Conservation (phyloP, 2,113 vertebrate genomes). For the Forbesichthys papilliferus region DNA sequence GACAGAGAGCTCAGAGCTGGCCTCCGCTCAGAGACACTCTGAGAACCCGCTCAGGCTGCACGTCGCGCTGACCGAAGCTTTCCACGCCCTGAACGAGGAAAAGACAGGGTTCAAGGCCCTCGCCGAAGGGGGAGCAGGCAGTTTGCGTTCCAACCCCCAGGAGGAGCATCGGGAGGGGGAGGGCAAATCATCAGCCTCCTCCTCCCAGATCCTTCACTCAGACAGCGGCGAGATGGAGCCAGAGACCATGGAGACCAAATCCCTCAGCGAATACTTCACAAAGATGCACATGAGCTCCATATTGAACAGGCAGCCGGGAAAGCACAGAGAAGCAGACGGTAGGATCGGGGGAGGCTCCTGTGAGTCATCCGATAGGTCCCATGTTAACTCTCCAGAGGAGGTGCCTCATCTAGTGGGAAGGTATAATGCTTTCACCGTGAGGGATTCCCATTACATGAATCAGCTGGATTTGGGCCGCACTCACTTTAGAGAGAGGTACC, state of each 20-base stretch:
- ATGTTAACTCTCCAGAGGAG: conserved; percentile 78
- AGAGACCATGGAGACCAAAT: conserved; percentile 98
- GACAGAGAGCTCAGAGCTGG: conserved; percentile 96
- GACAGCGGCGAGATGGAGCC: conserved; percentile 97
- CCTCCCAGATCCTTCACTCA: conserved; percentile 91
- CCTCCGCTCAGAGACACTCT: conserved; percentile 89
- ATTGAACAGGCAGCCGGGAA: conserved; percentile 85
- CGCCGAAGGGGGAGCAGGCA: conserved; percentile 69
- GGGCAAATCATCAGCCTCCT: conserved; percentile 84
- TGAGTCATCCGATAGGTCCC: conserved; percentile 79
- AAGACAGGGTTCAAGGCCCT: conserved; percentile 81
- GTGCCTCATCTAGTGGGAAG: conserved; percentile 78
- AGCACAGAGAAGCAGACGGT: conserved; percentile 77
- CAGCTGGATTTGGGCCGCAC: conserved; percentile 91
- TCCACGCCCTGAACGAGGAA: conserved; percentile 84
- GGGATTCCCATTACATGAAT: conserved; percentile 85
- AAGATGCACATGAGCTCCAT: conserved; percentile 90
- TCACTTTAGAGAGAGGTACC: conserved; percentile 86
- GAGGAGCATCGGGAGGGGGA: conserved; percentile 75
- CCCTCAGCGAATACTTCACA: conserved; percentile 93
- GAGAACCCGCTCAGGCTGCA: conserved; percentile 90
- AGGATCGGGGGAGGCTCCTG: conserved; percentile 73
- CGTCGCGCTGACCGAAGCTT: conserved; percentile 84
- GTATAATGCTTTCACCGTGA: conserved; percentile 84
- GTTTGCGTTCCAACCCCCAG: conserved; percentile 70